Conservation (phyloP, 2,888 invertebrate genomes). For the Uropetala carovei region DNA sequence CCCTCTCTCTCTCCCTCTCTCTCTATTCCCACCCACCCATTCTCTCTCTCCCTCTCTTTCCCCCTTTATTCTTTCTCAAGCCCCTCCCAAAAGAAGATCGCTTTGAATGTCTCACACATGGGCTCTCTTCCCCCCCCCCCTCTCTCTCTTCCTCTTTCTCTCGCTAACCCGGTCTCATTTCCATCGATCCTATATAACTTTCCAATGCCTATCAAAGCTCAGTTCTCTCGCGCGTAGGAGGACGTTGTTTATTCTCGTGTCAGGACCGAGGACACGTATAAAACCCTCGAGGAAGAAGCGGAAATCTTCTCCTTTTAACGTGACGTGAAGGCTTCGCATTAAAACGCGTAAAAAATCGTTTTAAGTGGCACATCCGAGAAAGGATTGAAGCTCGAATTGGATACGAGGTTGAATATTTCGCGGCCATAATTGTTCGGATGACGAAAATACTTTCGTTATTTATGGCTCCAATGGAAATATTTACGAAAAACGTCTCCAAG, state of each 20-base stretch:
- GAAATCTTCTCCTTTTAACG: too few species aligned
- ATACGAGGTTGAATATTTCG: too few species aligned
- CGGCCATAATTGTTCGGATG: too few species aligned
- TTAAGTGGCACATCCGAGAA: too few species aligned
- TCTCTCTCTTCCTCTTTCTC: too few species aligned
- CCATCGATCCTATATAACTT: background rate
- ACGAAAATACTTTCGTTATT: too few species aligned
- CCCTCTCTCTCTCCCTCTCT: background rate
- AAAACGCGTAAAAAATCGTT: too few species aligned
- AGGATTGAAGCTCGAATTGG: too few species aligned
- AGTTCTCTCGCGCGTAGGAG: background rate
- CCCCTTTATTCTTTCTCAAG: background rate
- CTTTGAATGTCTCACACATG: slow-evolving; percentile 1
- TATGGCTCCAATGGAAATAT: too few species aligned
- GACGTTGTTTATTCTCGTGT: background rate
- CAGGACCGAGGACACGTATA: background rate
- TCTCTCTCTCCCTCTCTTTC: background rate
- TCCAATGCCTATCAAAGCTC: slow-evolving; percentile 2
- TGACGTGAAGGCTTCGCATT: too few species aligned
- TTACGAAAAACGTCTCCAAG: too few species aligned
- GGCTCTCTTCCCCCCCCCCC: background rate
- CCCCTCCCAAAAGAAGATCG: slow-evolving; percentile 12
- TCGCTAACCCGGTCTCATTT: slow-evolving; percentile 15
- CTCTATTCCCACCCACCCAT: background rate
- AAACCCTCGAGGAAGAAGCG: too few species aligned